A percentile compares a stretch with the other conserved stretches of the same genome.
Evolutionary conservation across 2,888 invertebrate species (phyloP).

Genomic region (Exephanes ischioxanthus): DNA sequence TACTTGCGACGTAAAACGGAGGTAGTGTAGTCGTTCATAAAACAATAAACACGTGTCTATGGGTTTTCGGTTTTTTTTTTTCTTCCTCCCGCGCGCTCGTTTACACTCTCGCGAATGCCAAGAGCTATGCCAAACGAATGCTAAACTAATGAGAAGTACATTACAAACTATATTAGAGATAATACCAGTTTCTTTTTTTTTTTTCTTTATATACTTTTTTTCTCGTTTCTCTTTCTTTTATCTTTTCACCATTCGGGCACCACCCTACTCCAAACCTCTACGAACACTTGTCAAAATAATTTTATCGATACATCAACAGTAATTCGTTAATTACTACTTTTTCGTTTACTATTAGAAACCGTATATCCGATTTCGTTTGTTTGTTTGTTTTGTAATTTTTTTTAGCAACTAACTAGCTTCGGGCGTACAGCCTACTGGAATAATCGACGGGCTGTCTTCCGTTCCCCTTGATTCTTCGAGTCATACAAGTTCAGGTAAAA

Average conservation of each 20-base stretch:
- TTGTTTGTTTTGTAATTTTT: conserved; percentile 15
- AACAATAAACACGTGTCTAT: conserved; percentile 53
- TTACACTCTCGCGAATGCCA: conserved; percentile 43
- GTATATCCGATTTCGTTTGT: conserved; percentile 43
- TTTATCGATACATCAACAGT: conserved; percentile 72
- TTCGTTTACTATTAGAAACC: conserved; percentile 56
- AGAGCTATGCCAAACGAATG: neutral
- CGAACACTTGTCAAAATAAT: conserved; percentile 68
- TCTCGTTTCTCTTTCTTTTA: conserved; percentile 34
- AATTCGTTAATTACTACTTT: conserved; percentile 69
- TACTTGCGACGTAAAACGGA: conserved; percentile 54
- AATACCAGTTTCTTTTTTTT: conserved; percentile 33
- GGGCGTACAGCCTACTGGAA: conserved; percentile 42
- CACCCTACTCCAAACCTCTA: conserved; percentile 62
- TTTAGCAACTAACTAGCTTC: conserved; percentile 63
- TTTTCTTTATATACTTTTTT: conserved; percentile 42
- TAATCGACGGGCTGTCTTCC: conserved; percentile 26
- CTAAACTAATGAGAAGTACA: conserved; percentile 51
- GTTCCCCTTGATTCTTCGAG: conserved; percentile 13
- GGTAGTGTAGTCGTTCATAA: conserved; percentile 54
- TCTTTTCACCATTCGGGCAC: conserved; percentile 69
- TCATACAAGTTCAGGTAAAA: conserved; percentile 54
- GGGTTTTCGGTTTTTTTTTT: neutral
- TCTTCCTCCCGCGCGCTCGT: conserved; percentile 5
- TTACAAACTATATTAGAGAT: conserved; percentile 61